Conservation (phyloP, 2,888 invertebrate species). For the Epirrhoe alternata region DNA sequence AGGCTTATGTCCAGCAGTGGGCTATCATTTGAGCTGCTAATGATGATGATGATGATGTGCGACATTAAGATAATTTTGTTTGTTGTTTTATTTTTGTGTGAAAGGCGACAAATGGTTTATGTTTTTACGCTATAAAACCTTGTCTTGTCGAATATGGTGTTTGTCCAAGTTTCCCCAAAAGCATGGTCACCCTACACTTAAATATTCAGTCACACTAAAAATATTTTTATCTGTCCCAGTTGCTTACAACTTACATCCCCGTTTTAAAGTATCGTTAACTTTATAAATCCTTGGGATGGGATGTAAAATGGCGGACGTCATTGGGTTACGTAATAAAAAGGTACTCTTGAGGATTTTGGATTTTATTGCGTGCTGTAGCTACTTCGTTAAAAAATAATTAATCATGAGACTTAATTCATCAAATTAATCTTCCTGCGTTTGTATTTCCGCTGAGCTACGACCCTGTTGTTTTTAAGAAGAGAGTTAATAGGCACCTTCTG, state of each 20-base stretch:
- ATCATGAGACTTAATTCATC: no score
- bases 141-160: not conserved
- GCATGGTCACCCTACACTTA: slow-evolving; percentile 12
- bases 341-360: slow-evolving; percentile 17
- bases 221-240: slow-evolving; percentile 31
- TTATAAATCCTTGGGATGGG: slow-evolving; percentile 33
- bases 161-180: not conserved
- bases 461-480: no score
- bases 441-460: no score
- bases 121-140: not conserved
- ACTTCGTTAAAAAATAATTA: not conserved
- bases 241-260: slow-evolving; percentile 25
- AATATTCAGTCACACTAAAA: slow-evolving; percentile 26
- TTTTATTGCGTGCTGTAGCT: slow-evolving; percentile 12
- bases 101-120: no score
- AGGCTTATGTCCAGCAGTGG: no score
- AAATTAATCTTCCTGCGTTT: no score
- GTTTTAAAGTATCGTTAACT: slow-evolving; percentile 39
- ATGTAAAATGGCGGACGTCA: slow-evolving; percentile 32
- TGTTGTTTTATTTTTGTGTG: no score
- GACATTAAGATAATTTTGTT: no score
- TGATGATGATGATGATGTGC: no score
- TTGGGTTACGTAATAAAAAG: slow-evolving; percentile 12
- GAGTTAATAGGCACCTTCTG: no score
- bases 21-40: no score